A percentile compares a stretch with the other conserved stretches of the same genome.
Conservation (phyloP, 2,797 vertebrate species). For the Taenioides sp. region DNA sequence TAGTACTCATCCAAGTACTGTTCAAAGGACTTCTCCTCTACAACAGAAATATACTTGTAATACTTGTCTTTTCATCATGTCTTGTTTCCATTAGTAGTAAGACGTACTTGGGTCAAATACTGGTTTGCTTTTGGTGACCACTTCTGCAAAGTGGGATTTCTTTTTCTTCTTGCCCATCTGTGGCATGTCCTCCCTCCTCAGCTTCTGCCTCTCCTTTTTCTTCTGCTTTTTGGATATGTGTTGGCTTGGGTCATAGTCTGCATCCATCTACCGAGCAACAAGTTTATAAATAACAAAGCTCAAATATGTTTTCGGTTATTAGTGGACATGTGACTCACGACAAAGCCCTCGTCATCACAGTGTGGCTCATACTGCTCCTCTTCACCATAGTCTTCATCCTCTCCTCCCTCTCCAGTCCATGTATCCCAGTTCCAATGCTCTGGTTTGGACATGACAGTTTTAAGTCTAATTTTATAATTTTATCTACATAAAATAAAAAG, state of each 20-base stretch:
- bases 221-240: conserved; percentile 73
- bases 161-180: conserved; percentile 80
- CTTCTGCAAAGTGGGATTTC: conserved; percentile 82
- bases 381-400: conserved; percentile 15
- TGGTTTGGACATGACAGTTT: conserved; percentile 46
- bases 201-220: conserved; percentile 65
- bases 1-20: conserved; percentile 91
- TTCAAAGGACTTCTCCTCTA: conserved; percentile 86
- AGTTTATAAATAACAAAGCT: not conserved
- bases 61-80: not conserved
- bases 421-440: conserved; percentile 92
- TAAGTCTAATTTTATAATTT: not conserved
- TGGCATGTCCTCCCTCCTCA: conserved; percentile 68
- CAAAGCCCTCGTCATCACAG: conserved; percentile 86
- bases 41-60: conserved; percentile 28
- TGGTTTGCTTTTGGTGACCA: conserved; percentile 78
- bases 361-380: conserved; percentile 55
- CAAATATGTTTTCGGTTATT: not conserved
- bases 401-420: conserved; percentile 73
- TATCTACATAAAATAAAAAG: not conserved
- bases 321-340: conserved; percentile 67
- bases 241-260: conserved; percentile 84
- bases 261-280: conserved; percentile 83
- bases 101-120: conserved; percentile 85
- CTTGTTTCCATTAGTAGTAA: not conserved